Conservation (phyloP, 2,888 invertebrate species). For the Polyommatus icarus region DNA sequence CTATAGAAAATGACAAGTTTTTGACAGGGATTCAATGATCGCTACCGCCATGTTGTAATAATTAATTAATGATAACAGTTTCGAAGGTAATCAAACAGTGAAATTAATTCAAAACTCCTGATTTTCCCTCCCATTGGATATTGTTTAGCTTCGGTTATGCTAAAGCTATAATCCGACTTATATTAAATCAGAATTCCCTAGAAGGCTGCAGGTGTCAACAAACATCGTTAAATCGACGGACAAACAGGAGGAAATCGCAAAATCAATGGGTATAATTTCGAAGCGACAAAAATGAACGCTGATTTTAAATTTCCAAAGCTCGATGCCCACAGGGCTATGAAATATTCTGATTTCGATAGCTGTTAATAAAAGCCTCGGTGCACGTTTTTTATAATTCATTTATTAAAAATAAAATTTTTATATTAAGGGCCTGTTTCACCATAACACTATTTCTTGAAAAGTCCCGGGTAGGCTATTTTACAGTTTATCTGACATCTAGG, state of each 20-base stretch:
- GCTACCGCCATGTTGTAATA: too few relatives aligned
- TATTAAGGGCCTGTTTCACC: too few relatives aligned
- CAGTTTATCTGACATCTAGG: too few relatives aligned
- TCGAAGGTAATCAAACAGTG: too few relatives aligned
- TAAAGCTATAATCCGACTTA: constrained; percentile 45
- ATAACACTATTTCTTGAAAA: too few relatives aligned
- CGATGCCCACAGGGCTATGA: constrained; percentile 12
- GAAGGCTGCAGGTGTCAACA: constrained; percentile 8
- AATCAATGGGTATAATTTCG: constrained; percentile 20
- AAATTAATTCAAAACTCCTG: background rate
- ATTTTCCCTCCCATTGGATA: background rate
- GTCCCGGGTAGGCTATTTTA: too few relatives aligned
- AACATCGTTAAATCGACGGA: constrained; percentile 30
- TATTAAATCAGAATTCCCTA: constrained; percentile 38
- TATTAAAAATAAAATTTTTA: background rate
- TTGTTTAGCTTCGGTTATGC: background rate
- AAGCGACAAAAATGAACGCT: constrained; percentile 32
- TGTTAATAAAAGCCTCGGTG: background rate
- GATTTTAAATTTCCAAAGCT: constrained; percentile 27
- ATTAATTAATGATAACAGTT: too few relatives aligned
- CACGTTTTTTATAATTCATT: background rate
- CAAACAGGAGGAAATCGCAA: constrained; percentile 31
- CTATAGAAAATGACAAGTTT: too few relatives aligned
- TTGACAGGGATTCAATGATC: too few relatives aligned
- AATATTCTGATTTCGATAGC: constrained; percentile 6